Conservation (phyloP, 35 echinoderm and acorn worm genomes). For the Ophioderma brevispina region DNA sequence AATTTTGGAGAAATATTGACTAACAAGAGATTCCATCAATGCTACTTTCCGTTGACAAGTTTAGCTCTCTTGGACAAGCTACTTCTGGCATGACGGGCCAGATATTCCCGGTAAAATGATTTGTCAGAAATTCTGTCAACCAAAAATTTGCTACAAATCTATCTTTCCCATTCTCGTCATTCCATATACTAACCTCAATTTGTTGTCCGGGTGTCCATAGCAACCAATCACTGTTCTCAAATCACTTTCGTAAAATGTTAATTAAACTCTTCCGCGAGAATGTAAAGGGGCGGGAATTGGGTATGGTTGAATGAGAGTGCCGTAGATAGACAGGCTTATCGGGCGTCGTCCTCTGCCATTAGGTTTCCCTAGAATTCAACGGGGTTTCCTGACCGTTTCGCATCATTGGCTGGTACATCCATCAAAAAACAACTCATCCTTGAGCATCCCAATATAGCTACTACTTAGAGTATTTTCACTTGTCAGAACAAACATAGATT, state of each 20-base stretch:
- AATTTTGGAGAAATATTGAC: no score
- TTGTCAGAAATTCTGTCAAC: no score
- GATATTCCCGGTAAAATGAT: no score
- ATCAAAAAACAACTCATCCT: not conserved
- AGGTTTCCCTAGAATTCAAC: not conserved
- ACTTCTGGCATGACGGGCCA: no score
- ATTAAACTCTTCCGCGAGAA: not conserved
- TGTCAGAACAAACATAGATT: no score
- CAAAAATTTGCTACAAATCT: no score
- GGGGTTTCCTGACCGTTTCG: slow-evolving; percentile 3
- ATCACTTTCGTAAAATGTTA: not conserved
- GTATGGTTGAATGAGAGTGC: not conserved
- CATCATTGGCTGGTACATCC: not conserved
- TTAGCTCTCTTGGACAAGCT: no score
- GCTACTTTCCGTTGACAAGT: no score
- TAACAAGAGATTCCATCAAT: no score
- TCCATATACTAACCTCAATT: no score
- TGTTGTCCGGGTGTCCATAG: not conserved
- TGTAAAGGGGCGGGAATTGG: not conserved
- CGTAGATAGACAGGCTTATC: not conserved
- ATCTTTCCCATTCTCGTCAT: no score
- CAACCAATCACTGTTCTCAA: not conserved
- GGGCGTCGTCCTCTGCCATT: not conserved
- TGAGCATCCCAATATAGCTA: not conserved
- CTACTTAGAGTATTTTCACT: no score